Conservation (phyloP, 2,113 vertebrate genomes). For the Oncorhynchus clarkii region DNA sequence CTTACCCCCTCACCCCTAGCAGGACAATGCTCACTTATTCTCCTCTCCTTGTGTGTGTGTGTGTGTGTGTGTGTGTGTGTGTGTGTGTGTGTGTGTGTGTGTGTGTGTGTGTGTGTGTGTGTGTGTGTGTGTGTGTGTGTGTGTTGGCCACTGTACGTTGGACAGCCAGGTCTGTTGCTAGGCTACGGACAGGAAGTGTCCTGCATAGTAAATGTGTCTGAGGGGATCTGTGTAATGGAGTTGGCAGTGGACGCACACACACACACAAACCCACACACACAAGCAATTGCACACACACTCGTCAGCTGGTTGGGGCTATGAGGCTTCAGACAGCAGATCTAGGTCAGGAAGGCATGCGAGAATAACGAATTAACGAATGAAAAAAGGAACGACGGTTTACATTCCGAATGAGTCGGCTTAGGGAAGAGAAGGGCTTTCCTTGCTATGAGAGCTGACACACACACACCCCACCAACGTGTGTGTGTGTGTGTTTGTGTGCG, state of each 20-base stretch:
- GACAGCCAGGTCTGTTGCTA: slow-evolving; percentile 61
- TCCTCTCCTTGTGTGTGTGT: background rate
- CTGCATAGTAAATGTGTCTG: slow-evolving; percentile 63
- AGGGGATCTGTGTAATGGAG: slow-evolving; percentile 50
- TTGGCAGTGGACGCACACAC: slow-evolving; percentile 46
- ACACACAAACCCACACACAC: background rate
- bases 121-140: no score
- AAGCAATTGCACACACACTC: background rate
- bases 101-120: no score
- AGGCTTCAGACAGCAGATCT: background rate
- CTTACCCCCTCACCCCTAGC: background rate
- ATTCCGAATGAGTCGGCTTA: background rate
- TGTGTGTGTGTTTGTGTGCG: no score
- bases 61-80: no score
- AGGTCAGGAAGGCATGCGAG: slow-evolving; percentile 1
- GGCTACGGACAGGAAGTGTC: slow-evolving; percentile 67
- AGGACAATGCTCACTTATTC: slow-evolving; percentile 3
- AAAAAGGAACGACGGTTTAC: background rate
- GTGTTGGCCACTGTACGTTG: slow-evolving; percentile 41
- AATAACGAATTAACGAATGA: background rate
- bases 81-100: no score
- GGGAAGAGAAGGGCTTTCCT: background rate
- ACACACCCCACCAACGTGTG: background rate
- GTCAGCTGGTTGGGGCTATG: background rate
- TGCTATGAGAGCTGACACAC: background rate